Conservation (phyloP, 2,888 invertebrate species). For the Melipona beecheii region DNA sequence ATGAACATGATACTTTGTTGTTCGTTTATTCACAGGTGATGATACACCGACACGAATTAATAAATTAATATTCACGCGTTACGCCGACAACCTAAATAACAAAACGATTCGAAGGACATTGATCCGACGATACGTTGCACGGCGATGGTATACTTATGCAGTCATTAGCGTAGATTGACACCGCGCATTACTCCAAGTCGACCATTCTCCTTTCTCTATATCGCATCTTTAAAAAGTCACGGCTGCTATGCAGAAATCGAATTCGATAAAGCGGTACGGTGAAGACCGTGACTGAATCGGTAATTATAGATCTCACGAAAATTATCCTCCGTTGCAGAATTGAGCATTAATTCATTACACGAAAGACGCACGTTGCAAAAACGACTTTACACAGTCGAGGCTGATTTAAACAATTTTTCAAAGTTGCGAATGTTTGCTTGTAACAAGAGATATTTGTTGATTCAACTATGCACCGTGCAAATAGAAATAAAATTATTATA, state of each 20-base stretch:
- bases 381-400: too few relatives aligned
- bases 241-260: too few relatives aligned
- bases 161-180: constrained; percentile 19
- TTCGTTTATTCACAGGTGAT: neutral
- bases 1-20: neutral
- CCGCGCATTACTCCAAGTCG: constrained; percentile 5
- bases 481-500: too few relatives aligned
- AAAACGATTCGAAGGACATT: constrained; percentile 26
- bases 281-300: too few relatives aligned
- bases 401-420: too few relatives aligned
- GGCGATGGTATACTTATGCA: constrained; percentile 4
- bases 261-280: neutral
- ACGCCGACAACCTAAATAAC: constrained; percentile 25
- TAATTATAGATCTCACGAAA: too few relatives aligned
- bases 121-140: constrained; percentile 17
- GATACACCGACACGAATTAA: constrained; percentile 15
- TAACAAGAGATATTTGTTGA: too few relatives aligned
- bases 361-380: too few relatives aligned
- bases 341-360: too few relatives aligned
- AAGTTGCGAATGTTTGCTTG: too few relatives aligned
- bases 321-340: too few relatives aligned
- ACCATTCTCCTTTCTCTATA: constrained; percentile 14
- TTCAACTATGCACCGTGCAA: too few relatives aligned
- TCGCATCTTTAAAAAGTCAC: neutral
- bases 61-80: constrained; percentile 23